Evolutionary conservation across 1,140 invertebrate species (phyloP).

Genomic region (Chymomyza costata): DNA sequence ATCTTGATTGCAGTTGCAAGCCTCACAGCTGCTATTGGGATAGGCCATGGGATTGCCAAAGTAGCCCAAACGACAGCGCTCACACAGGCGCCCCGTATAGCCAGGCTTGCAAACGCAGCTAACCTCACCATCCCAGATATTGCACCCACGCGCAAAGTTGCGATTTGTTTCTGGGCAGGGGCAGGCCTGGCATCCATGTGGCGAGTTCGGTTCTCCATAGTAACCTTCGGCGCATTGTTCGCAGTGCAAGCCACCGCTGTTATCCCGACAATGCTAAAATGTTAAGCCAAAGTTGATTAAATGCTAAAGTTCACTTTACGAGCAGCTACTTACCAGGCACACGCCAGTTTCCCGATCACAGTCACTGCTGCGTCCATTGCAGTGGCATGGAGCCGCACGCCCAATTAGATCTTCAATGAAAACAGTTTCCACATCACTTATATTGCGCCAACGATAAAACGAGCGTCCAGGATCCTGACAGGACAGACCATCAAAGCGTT

Average conservation of each 20-base stretch:
- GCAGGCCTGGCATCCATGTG: slow-evolving; percentile 85
- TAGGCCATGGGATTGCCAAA: slow-evolving; percentile 81
- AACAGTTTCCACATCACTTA: slow-evolving; percentile 68
- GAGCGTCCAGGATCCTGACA: slow-evolving; percentile 92
- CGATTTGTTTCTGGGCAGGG: slow-evolving; percentile 86
- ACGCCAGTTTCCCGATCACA: slow-evolving; percentile 91
- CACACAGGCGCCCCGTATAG: slow-evolving; percentile 81
- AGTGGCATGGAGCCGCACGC: slow-evolving; percentile 87
- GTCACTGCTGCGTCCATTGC: slow-evolving; percentile 84
- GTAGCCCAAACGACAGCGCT: slow-evolving; percentile 85
- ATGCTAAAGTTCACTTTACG: not conserved
- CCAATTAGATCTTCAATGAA: slow-evolving; percentile 81
- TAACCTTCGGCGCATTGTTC: slow-evolving; percentile 88
- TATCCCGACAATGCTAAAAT: slow-evolving; percentile 86
- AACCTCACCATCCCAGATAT: slow-evolving; percentile 77
- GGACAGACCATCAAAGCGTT: slow-evolving; percentile 85
- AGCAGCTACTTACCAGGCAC: slow-evolving; percentile 82
- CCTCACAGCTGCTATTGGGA: slow-evolving; percentile 82
- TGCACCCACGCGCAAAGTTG: slow-evolving; percentile 85
- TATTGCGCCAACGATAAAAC: slow-evolving; percentile 85
- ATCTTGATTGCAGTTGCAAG: slow-evolving; percentile 87
- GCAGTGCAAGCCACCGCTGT: slow-evolving; percentile 87
- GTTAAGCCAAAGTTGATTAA: not conserved
- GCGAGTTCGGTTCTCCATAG: slow-evolving; percentile 84
- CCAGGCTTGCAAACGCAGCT: slow-evolving; percentile 84